These are phyloP conservation scores for Anticlea derivata DNA, from an alignment of 2,888 invertebrate species.

Conservation along the genomic window DNA sequence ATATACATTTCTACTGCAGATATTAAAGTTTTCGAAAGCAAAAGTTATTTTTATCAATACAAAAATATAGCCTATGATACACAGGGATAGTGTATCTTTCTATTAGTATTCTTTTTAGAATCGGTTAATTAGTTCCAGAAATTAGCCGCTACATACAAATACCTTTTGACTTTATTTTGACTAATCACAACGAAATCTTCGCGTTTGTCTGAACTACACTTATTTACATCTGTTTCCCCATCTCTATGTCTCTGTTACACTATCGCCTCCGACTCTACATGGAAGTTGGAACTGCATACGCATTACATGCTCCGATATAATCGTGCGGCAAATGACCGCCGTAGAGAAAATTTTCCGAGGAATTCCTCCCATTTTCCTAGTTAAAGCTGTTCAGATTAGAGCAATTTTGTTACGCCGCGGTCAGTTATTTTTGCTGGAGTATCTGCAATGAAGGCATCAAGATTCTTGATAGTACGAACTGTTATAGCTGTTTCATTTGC, in stretches of 20 bases:
- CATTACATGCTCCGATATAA: constrained; percentile 67
- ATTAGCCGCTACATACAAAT: no score
- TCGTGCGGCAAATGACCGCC: constrained; percentile 66
- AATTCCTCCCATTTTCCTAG: constrained; percentile 60
- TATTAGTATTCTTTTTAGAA: no score
- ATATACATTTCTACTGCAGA: no score
- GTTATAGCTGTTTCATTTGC: not conserved
- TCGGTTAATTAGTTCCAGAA: no score
- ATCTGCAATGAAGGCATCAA: not conserved
- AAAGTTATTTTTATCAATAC: no score
- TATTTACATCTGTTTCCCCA: constrained; percentile 27
- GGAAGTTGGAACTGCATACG: constrained; percentile 61
- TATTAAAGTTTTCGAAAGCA: no score
- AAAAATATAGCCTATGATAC: no score
- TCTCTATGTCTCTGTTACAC: constrained; percentile 36
- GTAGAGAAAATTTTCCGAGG: constrained; percentile 61
- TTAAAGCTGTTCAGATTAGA: constrained; percentile 59
- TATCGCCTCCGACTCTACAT: constrained; percentile 49
- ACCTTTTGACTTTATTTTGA: no score
- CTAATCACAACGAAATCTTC: no score
- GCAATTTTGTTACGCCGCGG: constrained; percentile 50
- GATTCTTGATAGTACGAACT: constrained; percentile 1
- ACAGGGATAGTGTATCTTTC: no score
- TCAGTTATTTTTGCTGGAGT: constrained; percentile 37
- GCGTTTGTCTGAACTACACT: not conserved